Evolutionary conservation across 2,888 invertebrate genomes (phyloP).

Genomic region (Galerucella pusilla): DNA sequence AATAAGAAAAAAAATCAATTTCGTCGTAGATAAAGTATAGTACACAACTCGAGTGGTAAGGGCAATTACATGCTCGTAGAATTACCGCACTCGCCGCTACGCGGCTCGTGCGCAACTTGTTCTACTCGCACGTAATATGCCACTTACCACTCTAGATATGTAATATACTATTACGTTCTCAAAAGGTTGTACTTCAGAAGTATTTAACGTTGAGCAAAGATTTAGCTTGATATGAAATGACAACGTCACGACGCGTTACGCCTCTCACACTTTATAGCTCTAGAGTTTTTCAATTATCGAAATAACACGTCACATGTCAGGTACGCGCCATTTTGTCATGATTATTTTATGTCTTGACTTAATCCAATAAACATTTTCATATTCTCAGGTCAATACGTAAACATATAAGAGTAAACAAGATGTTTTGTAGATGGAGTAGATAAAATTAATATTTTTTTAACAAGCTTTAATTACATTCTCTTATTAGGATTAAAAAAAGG

Average conservation of each 20-base stretch:
- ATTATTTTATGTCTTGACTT: constrained; percentile 18
- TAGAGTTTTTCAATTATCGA: constrained; percentile 57
- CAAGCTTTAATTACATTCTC: too few relatives aligned
- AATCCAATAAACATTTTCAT: constrained; percentile 15
- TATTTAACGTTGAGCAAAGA: constrained; percentile 28
- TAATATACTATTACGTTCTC: background rate
- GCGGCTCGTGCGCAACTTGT: too few relatives aligned
- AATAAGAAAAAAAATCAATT: too few relatives aligned
- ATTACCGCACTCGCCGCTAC: too few relatives aligned
- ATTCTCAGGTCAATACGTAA: constrained; percentile 11
- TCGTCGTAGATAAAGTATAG: too few relatives aligned
- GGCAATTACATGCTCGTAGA: too few relatives aligned
- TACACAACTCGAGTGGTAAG: too few relatives aligned
- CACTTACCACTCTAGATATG: too few relatives aligned
- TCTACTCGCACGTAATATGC: too few relatives aligned
- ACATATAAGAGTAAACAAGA: background rate
- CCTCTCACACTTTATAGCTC: constrained; percentile 56
- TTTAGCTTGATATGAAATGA: constrained; percentile 53
- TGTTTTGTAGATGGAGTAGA: background rate
- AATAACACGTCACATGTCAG: constrained; percentile 51
- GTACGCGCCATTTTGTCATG: constrained; percentile 26
- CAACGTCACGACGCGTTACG: constrained; percentile 52
- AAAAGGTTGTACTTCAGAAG: constrained; percentile 16
- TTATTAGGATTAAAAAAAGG: too few relatives aligned
- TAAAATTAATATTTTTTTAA: background rate